Base-by-base conservation (phyloP, 2,797 vertebrate species). In the Xenops minutus region DNA sequence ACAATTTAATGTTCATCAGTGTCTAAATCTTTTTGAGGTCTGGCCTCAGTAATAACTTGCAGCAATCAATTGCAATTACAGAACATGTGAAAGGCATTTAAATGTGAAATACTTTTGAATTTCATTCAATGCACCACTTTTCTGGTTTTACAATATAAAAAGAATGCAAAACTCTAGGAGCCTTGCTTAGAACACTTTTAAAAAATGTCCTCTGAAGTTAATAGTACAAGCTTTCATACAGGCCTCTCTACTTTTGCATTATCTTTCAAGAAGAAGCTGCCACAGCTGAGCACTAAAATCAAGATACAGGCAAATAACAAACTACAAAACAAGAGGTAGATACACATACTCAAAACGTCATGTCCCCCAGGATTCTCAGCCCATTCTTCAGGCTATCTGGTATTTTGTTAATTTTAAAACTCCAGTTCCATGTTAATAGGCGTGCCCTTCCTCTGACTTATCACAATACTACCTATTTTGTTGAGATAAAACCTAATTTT, bases 311-410 rank as follows among this genome's bases (percentile, higher is more conserved):
- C 20, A 85, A 88, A 56, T 22, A 72, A 10, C 20, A 36, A 69
- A 6, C 0, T 0, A 34, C 30, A 63, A 48, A 71, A 68, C 2
- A 4, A 27, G n/a, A 76, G 6, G 7, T 9, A 72, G 34, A 75
- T 7, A 58, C 8, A n/a, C 6, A 27, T 1, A 49, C 6, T 41
- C 9, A 43, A 71, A 59, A 32, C 22, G 66, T 59, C 37, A 58
- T 5, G 64, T 5, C 27, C 12, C 6, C 15, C 48, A 62, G 36
- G 26, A 91, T 48, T 88, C n/a, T 66, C 30, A 41, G 49, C 16
- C 23, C 34, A 24, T 7, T 39, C 56, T 34, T 67, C 2, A 1
- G 12, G 29, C 23, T 79, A 41, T 11, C 32, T 52, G 14, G 8
- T 44, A 37, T 22, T 82, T 20, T 22, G 21, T 14, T 75, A 7